Conservation (phyloP, 1,140 invertebrate genomes). For the Camponotus pennsylvanicus region DNA sequence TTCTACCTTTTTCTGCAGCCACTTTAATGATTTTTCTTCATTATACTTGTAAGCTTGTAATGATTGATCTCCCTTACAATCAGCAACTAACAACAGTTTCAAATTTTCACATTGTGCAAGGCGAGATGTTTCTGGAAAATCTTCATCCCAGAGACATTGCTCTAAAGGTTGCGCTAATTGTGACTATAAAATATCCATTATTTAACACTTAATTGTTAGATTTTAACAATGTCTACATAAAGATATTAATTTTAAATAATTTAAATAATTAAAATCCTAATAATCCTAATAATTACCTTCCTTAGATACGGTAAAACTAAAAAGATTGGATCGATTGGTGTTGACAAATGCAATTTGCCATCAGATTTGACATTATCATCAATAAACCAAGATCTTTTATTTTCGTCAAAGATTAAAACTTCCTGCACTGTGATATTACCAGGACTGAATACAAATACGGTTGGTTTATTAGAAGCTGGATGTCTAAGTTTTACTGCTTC, state of each 20-base stretch:
- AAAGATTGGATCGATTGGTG: constrained; percentile 91
- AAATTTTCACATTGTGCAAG: constrained; percentile 86
- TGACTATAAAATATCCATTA: constrained; percentile 70
- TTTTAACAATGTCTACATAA: background rate
- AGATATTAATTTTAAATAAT: background rate
- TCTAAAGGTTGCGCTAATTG: constrained; percentile 90
- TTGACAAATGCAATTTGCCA: constrained; percentile 90
- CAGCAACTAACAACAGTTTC: constrained; percentile 87
- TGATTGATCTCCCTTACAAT: constrained; percentile 90
- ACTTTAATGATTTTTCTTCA: constrained; percentile 91
- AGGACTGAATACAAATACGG: constrained; percentile 88
- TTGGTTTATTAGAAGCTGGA: constrained; percentile 88
- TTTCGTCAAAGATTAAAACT: constrained; percentile 89
- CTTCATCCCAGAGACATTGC: constrained; percentile 89
- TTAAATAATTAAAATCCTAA: background rate
- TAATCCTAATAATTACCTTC: constrained; percentile 79
- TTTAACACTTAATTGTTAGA: background rate
- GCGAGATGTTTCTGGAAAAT: constrained; percentile 88
- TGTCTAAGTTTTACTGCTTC: constrained; percentile 91
- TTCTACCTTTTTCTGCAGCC: constrained; percentile 90
- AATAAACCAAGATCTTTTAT: constrained; percentile 90
- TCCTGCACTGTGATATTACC: constrained; percentile 88
- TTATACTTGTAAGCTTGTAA: constrained; percentile 92
- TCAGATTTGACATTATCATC: constrained; percentile 91
- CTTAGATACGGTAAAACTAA: constrained; percentile 87